A percentile compares a stretch with the other conserved stretches of the same genome.
phyloP scores from a whole-genome alignment of 2,888 invertebrate genomes.

The Anorthoa munda region DNA sequence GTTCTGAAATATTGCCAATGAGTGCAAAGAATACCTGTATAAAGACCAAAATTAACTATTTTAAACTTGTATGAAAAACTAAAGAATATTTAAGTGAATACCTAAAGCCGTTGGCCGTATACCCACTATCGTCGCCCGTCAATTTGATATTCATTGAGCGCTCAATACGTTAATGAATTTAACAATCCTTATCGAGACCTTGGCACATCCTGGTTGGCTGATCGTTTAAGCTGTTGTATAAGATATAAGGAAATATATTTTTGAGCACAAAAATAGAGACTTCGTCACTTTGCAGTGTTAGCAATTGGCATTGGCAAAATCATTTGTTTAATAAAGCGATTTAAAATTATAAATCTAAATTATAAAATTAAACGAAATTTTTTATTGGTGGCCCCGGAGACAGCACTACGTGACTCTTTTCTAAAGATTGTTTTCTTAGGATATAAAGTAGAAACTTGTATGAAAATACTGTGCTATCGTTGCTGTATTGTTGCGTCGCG shows the following conservation, averaged over 20 bases:
- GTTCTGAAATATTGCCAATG: no score
- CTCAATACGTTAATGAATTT: conserved; percentile 44
- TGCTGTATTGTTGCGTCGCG: no score
- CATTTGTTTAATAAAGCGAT: background rate
- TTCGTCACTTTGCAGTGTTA: background rate
- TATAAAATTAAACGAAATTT: background rate
- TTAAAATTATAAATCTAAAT: conserved; percentile 3
- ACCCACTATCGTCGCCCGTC: conserved; percentile 39
- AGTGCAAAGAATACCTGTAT: no score
- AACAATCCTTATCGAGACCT: conserved; percentile 43
- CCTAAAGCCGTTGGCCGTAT: conserved; percentile 40
- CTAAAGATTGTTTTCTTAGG: no score
- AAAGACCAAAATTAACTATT: conserved; percentile 1
- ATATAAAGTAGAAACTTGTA: no score
- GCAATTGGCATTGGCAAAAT: background rate
- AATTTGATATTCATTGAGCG: conserved; percentile 55
- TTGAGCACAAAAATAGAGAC: background rate
- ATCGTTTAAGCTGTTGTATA: background rate
- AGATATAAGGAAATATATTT: background rate
- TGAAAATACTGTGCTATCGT: no score
- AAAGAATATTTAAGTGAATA: conserved; percentile 26
- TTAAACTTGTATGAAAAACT: background rate
- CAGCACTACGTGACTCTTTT: no score
- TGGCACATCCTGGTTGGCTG: conserved; percentile 30
- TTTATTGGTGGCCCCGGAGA: no score